Base-by-base conservation (phyloP, 2,888 invertebrate species). In the Congeria kusceri region DNA sequence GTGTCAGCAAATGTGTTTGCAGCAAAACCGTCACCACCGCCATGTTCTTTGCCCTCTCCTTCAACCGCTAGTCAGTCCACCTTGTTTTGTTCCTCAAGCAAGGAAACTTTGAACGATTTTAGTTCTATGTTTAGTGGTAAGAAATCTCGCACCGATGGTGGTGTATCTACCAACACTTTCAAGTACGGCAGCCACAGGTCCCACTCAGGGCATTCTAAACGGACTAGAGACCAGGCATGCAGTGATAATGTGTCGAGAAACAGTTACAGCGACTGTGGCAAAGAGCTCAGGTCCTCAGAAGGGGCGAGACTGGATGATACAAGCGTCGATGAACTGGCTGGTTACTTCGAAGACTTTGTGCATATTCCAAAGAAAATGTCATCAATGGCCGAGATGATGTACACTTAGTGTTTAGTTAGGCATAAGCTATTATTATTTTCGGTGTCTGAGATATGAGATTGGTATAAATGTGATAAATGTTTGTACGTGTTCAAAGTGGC, bases 291-390 rank as follows among this genome's bases (percentile, higher is more conserved):
- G 23, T 97, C 97, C 93, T 97, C 97, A 0, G 96, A 96, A 88
- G 96, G 98, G 93, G 96, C 96, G 4, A 94, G 95, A 86, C 95
- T 95, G 28, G 95, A 95, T 88, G 98, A 98, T 95, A 96, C 97
- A 66, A 97, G 97, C 61, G 98, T 98, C 89, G 97, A 98, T 93
- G 98, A 98, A 94, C 95, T 98, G 89, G 98, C 98, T 80, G 96
- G 97, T 93, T 98, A 98, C 94, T 98, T 98, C 94, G 98, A 98
- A 94, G 97, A 97, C 82, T 96, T 97, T 94, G 97, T 98, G 86
- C 97, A 98, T 95, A 98, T 98, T 95, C 98, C 98, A 86, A 98
- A 98, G 94, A 98, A 98, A 94, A 98, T 98, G 98, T 98, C 98
- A 62, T 96, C 96, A 74, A 98, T 98, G 98, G 98, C 98, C 77